Evolutionary conservation across 2,797 vertebrate species (phyloP), one percentile per base, ranked within the genome.

Genomic region (Eulemur albifrons): DNA sequence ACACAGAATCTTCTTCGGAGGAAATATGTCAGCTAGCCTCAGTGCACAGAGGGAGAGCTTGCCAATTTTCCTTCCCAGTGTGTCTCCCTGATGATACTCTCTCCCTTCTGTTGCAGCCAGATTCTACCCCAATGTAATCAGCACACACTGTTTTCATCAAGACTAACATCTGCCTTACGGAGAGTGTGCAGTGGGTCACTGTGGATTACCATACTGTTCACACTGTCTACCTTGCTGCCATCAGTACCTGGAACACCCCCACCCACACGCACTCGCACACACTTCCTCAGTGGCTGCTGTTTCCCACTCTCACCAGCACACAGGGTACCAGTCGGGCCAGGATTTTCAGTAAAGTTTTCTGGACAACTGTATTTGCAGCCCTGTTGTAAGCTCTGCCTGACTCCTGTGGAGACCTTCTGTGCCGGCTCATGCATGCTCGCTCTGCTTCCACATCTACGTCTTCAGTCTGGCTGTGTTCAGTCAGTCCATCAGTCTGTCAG

Each of bases 351-450:
- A 57, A 61, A 45, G 12, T 61, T n/a, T 52, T 2, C 52, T 57
- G 20, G 70, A 35, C 25, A 65, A n/a, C 25, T 67, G 13, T 43
- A 5, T 76, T 73, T 82, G 30, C 20, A 50, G 20, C 18, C 40
- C 27, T 25, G 13, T 32, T 48, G n/a, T 52, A 75, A 57, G 30
- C 4, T 32, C 4, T 17, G 1, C 43, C 20, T n/a, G 52, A 70
- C 50, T 70, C 45, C 43, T 27, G 1, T 11, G 27, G 50, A 21
- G 32, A 77, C 20, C 45, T 18, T 18, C 35, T 32, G 7, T 61
- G 40, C 25, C 17, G 57, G 9, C 7, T 11, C 20, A 3, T 32
- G 5, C 43, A 2, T 54, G 1, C 4, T 63, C 14, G 5, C 7
- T 70, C 85, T 89, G 79, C 30, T 45, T 65, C 45, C 17, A 8